Evolutionary conservation across 2,797 vertebrate genomes (phyloP).

Genomic region (Anolis apletophallus): DNA sequence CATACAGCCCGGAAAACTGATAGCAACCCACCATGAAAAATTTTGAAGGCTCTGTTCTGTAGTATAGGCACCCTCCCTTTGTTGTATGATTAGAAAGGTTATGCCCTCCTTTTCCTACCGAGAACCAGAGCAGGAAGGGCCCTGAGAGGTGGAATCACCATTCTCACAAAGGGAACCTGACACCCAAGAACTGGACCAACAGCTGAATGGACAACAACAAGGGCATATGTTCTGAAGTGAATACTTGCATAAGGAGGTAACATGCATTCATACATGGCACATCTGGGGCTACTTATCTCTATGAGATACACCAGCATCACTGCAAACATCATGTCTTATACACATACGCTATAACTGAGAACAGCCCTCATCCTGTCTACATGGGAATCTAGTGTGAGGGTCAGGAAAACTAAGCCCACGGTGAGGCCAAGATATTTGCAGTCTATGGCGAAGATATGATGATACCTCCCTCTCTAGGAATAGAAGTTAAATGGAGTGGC

Average conservation of each 20-base stretch:
- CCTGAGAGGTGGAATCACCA: neutral
- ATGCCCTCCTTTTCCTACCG: constrained; percentile 41
- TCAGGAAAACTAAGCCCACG: neutral
- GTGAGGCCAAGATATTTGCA: neutral
- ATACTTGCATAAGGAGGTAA: neutral
- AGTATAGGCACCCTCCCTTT: neutral
- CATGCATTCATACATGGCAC: too few species aligned
- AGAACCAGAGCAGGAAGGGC: constrained; percentile 28
- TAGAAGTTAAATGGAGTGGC: neutral
- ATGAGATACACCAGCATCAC: too few species aligned
- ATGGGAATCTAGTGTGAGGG: neutral
- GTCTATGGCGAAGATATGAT: too few species aligned
- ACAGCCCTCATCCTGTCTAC: neutral
- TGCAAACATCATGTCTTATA: neutral
- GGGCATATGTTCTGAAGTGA: neutral
- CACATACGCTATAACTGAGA: too few species aligned
- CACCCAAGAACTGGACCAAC: constrained; percentile 12
- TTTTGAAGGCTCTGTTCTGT: too few species aligned
- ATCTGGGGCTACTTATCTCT: neutral
- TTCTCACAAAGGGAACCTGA: constrained; percentile 18
- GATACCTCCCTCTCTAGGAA: neutral
- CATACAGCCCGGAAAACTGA: too few species aligned
- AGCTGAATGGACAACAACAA: constrained; percentile 35
- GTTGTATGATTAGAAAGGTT: constrained; percentile 71
- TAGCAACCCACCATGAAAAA: too few species aligned